A percentile compares a stretch with the other conserved stretches of the same genome.
Conservation (phyloP, 37 sponge, comb jelly and placozoan species). For the Spongia lamella region DNA sequence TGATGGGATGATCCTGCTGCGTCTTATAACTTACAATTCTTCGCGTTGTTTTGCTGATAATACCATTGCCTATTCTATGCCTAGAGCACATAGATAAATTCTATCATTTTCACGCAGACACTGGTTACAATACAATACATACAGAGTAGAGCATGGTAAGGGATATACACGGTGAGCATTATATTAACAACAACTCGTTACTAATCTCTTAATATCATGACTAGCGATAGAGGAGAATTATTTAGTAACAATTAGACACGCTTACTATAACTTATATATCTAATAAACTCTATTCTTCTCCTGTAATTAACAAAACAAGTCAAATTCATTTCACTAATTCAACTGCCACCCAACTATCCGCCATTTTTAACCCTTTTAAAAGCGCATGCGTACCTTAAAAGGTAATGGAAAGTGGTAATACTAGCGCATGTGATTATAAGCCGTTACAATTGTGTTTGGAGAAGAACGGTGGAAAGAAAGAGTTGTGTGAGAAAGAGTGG, state of each 20-base stretch:
- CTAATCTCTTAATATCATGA: too few species aligned
- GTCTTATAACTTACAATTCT: constrained; percentile 75
- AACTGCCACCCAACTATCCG: background rate
- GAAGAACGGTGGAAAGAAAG: constrained; percentile 45
- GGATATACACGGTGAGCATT: too few species aligned
- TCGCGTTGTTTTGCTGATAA: constrained; percentile 76
- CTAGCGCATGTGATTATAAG: constrained; percentile 40
- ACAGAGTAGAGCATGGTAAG: too few species aligned
- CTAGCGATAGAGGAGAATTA: too few species aligned
- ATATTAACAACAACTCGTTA: too few species aligned
- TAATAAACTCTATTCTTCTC: background rate
- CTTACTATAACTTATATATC: too few species aligned
- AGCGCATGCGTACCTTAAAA: background rate
- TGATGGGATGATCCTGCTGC: background rate
- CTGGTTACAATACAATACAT: too few species aligned
- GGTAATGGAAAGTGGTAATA: too few species aligned
- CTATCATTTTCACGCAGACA: constrained; percentile 1
- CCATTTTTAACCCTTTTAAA: background rate
- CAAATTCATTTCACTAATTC: background rate
- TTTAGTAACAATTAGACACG: too few species aligned
- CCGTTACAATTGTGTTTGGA: constrained; percentile 48
- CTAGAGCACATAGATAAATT: too few species aligned
- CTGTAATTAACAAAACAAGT: background rate
- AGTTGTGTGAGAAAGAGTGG: constrained; percentile 64
- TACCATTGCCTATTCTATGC: constrained; percentile 26